Percentiles rank a stretch among this genome's conserved stretches.
Conservation (phyloP, 2,888 invertebrate genomes). For the Junonia oenone region DNA sequence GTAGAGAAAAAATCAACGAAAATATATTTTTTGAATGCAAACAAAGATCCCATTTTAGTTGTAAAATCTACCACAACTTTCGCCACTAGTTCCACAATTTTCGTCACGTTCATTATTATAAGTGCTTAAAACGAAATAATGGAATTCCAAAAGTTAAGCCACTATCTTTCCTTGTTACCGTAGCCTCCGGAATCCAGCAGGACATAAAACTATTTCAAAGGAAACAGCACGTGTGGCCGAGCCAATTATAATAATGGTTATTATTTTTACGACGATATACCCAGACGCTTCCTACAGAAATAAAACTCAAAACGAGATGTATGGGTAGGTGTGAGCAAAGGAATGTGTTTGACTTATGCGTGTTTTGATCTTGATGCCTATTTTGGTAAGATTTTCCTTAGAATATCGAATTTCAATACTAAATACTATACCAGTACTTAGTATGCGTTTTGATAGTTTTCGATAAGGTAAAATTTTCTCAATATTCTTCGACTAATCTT, state of each 20-base stretch:
- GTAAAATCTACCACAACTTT: too few species aligned
- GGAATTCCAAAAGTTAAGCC: background rate
- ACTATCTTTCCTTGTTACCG: conserved; percentile 10
- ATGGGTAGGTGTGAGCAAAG: conserved; percentile 7
- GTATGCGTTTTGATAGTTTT: too few species aligned
- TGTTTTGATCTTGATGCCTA: background rate
- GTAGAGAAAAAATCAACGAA: too few species aligned
- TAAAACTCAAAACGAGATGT: conserved; percentile 10
- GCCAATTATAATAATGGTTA: conserved; percentile 69
- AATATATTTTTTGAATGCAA: too few species aligned
- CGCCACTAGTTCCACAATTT: background rate
- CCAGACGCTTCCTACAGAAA: conserved; percentile 25
- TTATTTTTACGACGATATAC: conserved; percentile 61
- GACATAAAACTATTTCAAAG: conserved; percentile 48
- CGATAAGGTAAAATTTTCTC: too few species aligned
- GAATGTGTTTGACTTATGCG: background rate
- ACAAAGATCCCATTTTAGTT: too few species aligned
- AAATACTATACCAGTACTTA: too few species aligned
- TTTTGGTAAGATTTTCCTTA: background rate
- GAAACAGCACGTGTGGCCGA: conserved; percentile 45
- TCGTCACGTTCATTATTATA: background rate
- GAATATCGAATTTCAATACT: too few species aligned
- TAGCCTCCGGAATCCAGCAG: conserved; percentile 10
- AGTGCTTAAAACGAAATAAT: background rate
- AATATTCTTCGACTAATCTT: too few species aligned